These are phyloP conservation scores for Osedax fenrisi DNA, from an alignment of 2,888 invertebrate genomes.

Conservation along the genomic window DNA sequence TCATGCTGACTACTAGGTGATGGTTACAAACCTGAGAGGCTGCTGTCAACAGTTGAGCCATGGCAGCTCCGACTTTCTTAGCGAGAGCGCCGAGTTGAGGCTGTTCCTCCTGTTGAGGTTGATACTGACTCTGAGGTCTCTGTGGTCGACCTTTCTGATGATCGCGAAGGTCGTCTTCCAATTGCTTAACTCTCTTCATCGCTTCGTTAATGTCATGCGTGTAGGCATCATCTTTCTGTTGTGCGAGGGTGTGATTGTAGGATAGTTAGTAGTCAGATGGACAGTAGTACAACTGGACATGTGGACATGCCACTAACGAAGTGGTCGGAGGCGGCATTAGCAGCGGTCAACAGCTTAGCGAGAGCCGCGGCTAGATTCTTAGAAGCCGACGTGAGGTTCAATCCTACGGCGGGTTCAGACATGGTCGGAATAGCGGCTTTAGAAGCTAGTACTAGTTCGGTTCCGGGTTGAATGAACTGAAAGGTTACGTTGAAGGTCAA, in stretches of 20 bases:
- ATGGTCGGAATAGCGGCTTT: conserved; percentile 73
- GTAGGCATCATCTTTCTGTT: neutral
- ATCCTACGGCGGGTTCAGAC: conserved; percentile 63
- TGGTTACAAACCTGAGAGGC: conserved; percentile 58
- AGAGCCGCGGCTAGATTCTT: conserved; percentile 57
- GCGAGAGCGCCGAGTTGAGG: conserved; percentile 54
- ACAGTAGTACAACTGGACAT: neutral
- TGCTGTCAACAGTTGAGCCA: conserved; percentile 74
- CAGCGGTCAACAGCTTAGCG: conserved; percentile 58
- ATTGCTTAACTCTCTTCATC: neutral
- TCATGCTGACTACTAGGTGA: too few species aligned
- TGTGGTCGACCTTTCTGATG: neutral
- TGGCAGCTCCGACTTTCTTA: conserved; percentile 68
- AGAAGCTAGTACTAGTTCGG: conserved; percentile 64
- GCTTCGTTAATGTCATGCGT: neutral
- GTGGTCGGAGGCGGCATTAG: conserved; percentile 38
- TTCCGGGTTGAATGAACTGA: conserved; percentile 43
- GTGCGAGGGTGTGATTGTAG: too few species aligned
- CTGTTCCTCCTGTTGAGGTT: conserved; percentile 56
- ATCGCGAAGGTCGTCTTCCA: neutral
- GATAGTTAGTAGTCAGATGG: neutral
- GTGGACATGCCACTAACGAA: neutral
- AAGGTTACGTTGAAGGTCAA: neutral
- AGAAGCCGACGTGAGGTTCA: conserved; percentile 63
- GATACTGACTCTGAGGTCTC: conserved; percentile 50